Evolutionary conservation across 2,113 vertebrate species (phyloP), one percentile per base, ranked within the genome.

Genomic region (Miniopterus natalensis): DNA sequence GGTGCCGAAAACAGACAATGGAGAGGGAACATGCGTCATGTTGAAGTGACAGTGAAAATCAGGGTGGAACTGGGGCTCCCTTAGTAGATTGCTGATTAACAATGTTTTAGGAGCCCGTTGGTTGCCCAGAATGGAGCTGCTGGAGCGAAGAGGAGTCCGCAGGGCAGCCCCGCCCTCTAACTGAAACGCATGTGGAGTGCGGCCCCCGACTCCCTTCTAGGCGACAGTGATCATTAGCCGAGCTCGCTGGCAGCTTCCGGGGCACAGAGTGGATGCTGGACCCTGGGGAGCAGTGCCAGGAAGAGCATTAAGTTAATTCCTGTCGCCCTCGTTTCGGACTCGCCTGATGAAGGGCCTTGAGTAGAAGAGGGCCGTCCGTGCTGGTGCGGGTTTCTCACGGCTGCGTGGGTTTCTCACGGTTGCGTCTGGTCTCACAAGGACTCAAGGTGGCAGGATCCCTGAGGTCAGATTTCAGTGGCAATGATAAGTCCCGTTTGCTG

Each of bases 181-280:
- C 57, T 81, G 97, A 92, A 77, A 61, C 23, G 2, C 92, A 78
- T 68, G 12, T 14, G 6, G 42, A 87, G 94, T 29, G 83, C 93
- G 9, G 40, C 81, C 75, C 79, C 70, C 57, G 92, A 71, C 90
- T 71, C 68, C 57, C 65, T 21, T n/a, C 0, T 36, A 73, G 95
- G 78, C 73, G 80, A 88, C 49, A 0, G 71, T 2, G 7, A 93
- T 96, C 97, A 59, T 13, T 94, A 88, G 47, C 84, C 90, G 90
- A 57, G 89, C 84, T 86, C 78, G 78, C 90, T 63, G 95, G 95
- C 95, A 94, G 95, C 90, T 95, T 87, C 89, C 53, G 13, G 87
- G 87, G 79, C 59, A 11, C 47, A 45, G 27, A 29, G 71, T 36
- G 93, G 79, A 45, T 79, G 87, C 14, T 10, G n/a, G 96, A 9